Evolutionary conservation across 2,113 vertebrate species (phyloP), one percentile per base, ranked within the genome.

Genomic region (Ifrita kowaldi): DNA sequence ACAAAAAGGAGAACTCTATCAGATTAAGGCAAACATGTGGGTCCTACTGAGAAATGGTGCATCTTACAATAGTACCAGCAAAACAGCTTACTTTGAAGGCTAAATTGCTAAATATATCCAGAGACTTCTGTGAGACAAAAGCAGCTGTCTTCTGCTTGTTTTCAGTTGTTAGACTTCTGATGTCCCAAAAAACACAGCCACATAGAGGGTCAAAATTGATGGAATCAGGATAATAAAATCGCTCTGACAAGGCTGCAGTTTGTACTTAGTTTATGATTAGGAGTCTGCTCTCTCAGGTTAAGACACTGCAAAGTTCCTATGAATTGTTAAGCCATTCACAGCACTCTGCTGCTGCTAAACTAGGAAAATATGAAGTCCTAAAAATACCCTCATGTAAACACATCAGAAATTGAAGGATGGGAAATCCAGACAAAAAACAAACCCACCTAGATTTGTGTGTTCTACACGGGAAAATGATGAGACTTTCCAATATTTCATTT

Each of bases 1-100:
- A 91, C 84, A 93, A 90, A 95, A 93, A 94, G 75, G 84, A 96
- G 71, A 97, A 52, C 95, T 80, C 93, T 83, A 95, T 95, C 96
- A 97, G 92, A 96, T 96, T 84, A 86, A 87, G 93, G 92, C 90
- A 95, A 96, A 89, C 65, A 93, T 85, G 73, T 95, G 84, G 87
- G 96, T 79, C 95, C 78, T 95, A 95, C 94, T 90, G 97, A 96
- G 95, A 92, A 90, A 90, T 94, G 62, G 83, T 62, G 64, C 57
- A 81, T 95, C 52, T 92, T 95, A 90, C 87, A 64, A 50, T 27
- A 71, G 75, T 30, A 57, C 32, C 33, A 95, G 53, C 78, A 90
- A 95, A 96, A 95, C 81, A 90, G 55, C 93, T 95, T 79, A 77
- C 30, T 96, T 82, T 96, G 92, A 63, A 94, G 75, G 46, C 39